Base-by-base conservation (phyloP, 2,888 invertebrate species). In the Spatulosminthurus flaviceps region DNA sequence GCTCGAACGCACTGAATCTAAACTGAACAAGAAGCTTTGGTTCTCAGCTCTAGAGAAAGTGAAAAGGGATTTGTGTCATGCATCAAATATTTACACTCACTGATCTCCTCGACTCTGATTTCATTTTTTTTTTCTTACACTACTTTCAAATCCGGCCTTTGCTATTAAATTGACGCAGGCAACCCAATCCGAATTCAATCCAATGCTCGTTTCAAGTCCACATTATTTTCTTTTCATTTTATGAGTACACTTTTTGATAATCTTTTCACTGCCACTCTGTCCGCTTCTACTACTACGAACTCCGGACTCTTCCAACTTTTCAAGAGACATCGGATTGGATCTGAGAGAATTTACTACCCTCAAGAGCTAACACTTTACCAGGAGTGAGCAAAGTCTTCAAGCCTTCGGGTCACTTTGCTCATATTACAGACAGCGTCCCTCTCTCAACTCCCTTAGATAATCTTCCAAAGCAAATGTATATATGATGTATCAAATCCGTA, bases 41-140 rank as follows among this genome's bases (percentile, higher is more conserved):
- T 67, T 67, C 42, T 29, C 21, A 64, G 43, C 26, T 66, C 26
- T 22, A 42, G 24, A 64, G 67, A 66, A 67, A 67, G 67, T 66
- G 76, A 41, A 67, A 67, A 76, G 29, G 76, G 76, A 76, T 76
- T 76, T 76, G 76, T 76, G 73, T 73, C 73, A 73, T 76, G 66
- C 64, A 64, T 76, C 76, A 76, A 76, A 76, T 76, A 76, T 76
- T 76, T 76, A 76, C 76, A 76, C 76, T 76, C 76, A 41, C 76
- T 76, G 76, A 76, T 76, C 76, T 76, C 76, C 24, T 76, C 66
- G 21, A 66, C 76, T 76, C 76, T 76, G 76, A 76, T 76, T 76
- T 76, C 76, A 76, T 67, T 76, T 75, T 76, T 67, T n/a, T n/a
- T n/a, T n/a, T n/a, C n/a, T n/a, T 72, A 72, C 26, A 72, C 72